Base-by-base conservation (phyloP, 2,113 vertebrate species). In the Cranoglanis bouderius region DNA sequence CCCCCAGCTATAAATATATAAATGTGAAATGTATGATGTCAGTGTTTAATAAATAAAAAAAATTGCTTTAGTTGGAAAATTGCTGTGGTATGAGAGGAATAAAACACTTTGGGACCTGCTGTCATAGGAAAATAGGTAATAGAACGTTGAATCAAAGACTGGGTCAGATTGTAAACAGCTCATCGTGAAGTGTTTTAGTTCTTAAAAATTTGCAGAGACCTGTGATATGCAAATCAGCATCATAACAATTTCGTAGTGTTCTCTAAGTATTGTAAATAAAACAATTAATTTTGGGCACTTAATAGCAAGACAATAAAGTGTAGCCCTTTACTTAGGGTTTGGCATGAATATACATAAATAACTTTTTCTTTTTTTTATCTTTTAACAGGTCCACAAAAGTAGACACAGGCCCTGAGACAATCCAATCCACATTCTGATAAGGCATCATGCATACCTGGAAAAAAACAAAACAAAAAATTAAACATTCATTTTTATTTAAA, bases 341-440 rank as follows among this genome's bases (percentile, higher is more conserved):
- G 46, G 1, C 46, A n/a, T 81, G 12, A n/a, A 51, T 78, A 6
- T 51, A 38, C 46, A 65, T 29, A 24, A 51, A 80, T 87, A 59
- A n/a, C 61, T 35, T 77, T 88, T 12, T 85, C 82, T 40, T 57
- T 88, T 26, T 86, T 85, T 82, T 94, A 88, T 93, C 75, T 86
- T 88, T 84, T 92, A 92, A 88, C 93, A 95, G 92, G 59, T 92
- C 92, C 93, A 94, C 88, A 89, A 92, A 92, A 91, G 92, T 87
- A 93, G 92, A 91, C 91, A 92, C 26, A 94, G 94, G 92, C 93
- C 91, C 91, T 92, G 92, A 94, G 24, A 65, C 67, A 38, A 7
- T 35, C 35, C 75, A 46, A 21, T 53, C 65, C 51, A 29, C 4
- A 4, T 53, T 74, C 29, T 26, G 26, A 61, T 46, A n/a, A 82